A percentile compares a stretch with the other conserved stretches of the same genome.
Conservation (phyloP, 2,888 invertebrate species). For the Hybos culiciformis region DNA sequence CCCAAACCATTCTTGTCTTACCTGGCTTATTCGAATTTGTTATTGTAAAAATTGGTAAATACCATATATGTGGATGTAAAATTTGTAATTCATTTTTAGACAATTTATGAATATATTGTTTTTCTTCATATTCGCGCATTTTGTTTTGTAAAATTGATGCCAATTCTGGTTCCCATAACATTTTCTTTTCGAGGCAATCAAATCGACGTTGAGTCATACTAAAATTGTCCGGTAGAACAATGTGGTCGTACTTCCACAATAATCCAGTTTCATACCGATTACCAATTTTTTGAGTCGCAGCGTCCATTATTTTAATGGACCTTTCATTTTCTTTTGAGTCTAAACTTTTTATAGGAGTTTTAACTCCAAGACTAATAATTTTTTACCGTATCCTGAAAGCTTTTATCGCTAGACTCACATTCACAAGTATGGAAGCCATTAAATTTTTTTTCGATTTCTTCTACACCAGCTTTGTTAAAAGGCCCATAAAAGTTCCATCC, state of each 20-base stretch:
- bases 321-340: too few relatives aligned
- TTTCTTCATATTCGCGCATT: conserved; percentile 12
- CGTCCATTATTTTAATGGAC: too few relatives aligned
- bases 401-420: too few relatives aligned
- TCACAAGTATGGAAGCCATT: too few relatives aligned
- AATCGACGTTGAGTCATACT: conserved; percentile 13
- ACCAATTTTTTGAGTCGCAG: conserved; percentile 8
- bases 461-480: too few relatives aligned
- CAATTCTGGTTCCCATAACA: conserved; percentile 9
- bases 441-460: too few relatives aligned
- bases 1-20: conserved; percentile 22
- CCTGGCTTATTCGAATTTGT: conserved; percentile 19
- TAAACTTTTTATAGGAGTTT: too few relatives aligned
- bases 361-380: too few relatives aligned
- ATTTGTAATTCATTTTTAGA: conserved; percentile 9
- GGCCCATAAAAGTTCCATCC: too few relatives aligned
- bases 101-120: conserved; percentile 15
- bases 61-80: conserved; percentile 15
- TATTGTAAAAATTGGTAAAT: conserved; percentile 20
- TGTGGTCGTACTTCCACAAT: conserved; percentile 16
- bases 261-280: conserved; percentile 14
- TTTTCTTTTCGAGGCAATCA: conserved; percentile 15
- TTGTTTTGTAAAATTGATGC: conserved; percentile 10
- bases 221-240: conserved; percentile 10
- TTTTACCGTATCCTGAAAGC: too few relatives aligned